Conservation (phyloP, 2,113 vertebrate genomes). For the Tragelaphus strepsiceros region DNA sequence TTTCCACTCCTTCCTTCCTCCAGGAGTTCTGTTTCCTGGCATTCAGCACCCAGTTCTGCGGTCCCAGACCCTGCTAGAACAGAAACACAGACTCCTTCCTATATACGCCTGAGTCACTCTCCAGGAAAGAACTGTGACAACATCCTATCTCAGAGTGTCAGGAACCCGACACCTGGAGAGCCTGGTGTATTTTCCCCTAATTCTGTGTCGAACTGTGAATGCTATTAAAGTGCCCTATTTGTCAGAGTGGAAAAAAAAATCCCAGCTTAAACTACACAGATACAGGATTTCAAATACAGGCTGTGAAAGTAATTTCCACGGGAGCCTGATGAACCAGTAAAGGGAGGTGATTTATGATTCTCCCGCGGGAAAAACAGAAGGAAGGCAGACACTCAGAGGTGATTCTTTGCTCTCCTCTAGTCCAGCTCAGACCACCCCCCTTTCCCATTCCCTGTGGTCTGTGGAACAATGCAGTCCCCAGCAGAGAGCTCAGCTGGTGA, state of each 20-base stretch:
- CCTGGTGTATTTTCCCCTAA: background rate
- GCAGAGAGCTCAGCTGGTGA: background rate
- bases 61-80: background rate
- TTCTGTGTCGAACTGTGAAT: conserved; percentile 27
- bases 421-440: background rate
- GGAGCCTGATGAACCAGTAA: background rate
- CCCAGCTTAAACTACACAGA: conserved; percentile 13
- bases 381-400: background rate
- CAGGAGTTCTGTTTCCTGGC: background rate
- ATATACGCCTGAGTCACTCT: accelerated
- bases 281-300: conserved; percentile 17
- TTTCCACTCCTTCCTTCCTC: background rate
- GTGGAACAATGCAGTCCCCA: background rate
- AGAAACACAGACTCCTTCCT: background rate
- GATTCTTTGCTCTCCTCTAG: background rate
- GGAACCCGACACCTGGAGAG: background rate
- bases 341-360: background rate
- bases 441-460: accelerated
- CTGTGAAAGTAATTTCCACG: background rate
- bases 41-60: background rate
- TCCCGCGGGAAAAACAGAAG: background rate
- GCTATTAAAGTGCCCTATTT: conserved; percentile 54
- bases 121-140: background rate
- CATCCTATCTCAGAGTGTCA: background rate
- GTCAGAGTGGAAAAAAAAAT: background rate